Conservation (phyloP, 2,797 vertebrate genomes). For the Sebastes itinus region DNA sequence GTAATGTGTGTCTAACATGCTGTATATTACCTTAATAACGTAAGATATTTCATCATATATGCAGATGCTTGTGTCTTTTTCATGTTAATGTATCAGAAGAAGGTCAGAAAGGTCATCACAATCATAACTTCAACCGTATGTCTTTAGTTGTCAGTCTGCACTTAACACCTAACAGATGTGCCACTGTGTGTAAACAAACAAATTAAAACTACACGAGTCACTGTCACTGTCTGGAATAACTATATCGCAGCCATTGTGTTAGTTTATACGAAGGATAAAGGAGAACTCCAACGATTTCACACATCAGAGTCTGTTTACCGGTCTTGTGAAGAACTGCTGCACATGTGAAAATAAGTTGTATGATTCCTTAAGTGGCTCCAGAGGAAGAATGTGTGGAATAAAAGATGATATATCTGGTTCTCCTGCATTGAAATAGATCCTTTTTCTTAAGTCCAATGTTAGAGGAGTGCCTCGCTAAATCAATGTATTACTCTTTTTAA, state of each 20-base stretch:
- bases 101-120: background rate
- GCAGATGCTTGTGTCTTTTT: background rate
- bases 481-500: background rate
- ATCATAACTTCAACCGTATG: background rate
- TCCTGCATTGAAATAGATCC: background rate
- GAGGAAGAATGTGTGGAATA: background rate
- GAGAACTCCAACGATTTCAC: background rate
- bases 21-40: background rate
- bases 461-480: background rate
- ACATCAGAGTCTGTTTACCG: background rate
- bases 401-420: background rate
- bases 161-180: background rate
- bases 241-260: background rate
- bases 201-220: constrained; percentile 34
- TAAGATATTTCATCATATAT: background rate
- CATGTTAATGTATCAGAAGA: background rate
- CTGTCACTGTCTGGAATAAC: background rate
- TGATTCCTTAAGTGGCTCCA: background rate
- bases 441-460: background rate
- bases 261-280: background rate
- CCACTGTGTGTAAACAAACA: constrained; percentile 1
- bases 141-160: background rate
- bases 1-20: background rate
- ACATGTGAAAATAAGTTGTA: background rate
- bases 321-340: background rate